Base-by-base conservation (phyloP, 2,797 vertebrate genomes). In the Rhinichthys osculus region DNA sequence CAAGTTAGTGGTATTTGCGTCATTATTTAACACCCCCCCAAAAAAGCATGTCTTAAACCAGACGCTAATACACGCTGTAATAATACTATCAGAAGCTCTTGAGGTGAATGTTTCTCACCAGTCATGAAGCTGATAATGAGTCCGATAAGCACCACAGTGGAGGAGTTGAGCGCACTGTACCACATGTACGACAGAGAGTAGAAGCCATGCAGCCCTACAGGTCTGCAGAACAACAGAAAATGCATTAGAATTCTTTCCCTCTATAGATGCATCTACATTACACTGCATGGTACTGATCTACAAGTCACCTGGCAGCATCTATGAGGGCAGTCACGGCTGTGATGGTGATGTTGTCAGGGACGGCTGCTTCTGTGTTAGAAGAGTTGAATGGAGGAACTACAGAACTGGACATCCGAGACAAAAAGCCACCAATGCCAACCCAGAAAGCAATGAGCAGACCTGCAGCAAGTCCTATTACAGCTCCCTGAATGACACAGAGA, bases 101-200 rank as follows among this genome's bases (percentile, higher is more conserved):
- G 5, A 52, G 77, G 72, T 50, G 2, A n/a, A 35, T 54, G 11
- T 67, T n/a, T 35, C 93, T 74, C 86, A 98, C 98, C 97, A 0
- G 97, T 98, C 74, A 98, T 90, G 52, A 97, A 92, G 91, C 97
- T 99, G 94, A 98, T 91, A 62, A 95, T 78, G 85, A 99, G 94
- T 69, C 98, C 98, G 74, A 96, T 92, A 0, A 97, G 3, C 27
- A 99, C 91, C 88, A 98, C 98, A 0, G 95, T 96, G 87, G 94
- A 93, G 89, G 98, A 98, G 93, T 93, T 97, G 92, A 99, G 95
- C 0, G 93, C 97, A 0, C 97, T 98, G 94, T 99, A 99, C 98
- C 98, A 99, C 94, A 99, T 93, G 92, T 99, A 99, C 0, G 98
- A 99, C 89, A 99, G 85, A 1, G 94, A 96, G 83, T 99, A 99